Evolutionary conservation across 2,888 invertebrate species (phyloP).

Genomic region (Plusia festucae): DNA sequence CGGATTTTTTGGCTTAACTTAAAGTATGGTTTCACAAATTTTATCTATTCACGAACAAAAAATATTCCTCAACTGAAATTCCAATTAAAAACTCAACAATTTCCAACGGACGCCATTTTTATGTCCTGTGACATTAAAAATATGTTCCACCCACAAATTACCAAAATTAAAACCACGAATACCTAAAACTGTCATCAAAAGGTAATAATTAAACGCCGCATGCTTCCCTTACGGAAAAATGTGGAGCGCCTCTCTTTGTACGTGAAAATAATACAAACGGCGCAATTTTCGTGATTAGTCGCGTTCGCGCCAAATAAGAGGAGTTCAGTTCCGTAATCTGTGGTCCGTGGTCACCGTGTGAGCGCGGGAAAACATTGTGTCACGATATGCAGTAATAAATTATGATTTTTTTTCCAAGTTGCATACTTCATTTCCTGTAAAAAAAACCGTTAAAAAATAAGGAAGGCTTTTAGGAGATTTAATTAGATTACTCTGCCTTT

Average conservation of each 20-base stretch:
- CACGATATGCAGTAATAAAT: not conserved
- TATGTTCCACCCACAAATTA: constrained; percentile 51
- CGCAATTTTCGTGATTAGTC: constrained; percentile 42
- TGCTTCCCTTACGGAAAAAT: constrained; percentile 40
- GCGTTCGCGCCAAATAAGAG: constrained; percentile 51
- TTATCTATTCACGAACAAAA: not conserved
- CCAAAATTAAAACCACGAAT: constrained; percentile 44
- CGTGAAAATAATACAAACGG: constrained; percentile 59
- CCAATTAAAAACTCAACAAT: not conserved
- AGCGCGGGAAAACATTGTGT: constrained; percentile 22
- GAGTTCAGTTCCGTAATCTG: too few relatives aligned
- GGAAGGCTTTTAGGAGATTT: too few relatives aligned
- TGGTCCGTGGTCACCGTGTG: constrained; percentile 50
- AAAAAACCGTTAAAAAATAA: too few relatives aligned
- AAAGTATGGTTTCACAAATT: not conserved
- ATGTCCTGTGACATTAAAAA: constrained; percentile 9
- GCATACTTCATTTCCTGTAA: too few relatives aligned
- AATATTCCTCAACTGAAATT: not conserved
- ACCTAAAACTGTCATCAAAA: constrained; percentile 51
- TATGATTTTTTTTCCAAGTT: not conserved
- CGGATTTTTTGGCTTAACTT: too few relatives aligned
- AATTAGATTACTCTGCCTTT: too few relatives aligned
- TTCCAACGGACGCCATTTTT: not conserved
- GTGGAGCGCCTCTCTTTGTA: constrained; percentile 33
- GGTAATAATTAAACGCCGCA: constrained; percentile 50